Evolutionary conservation across 2,888 invertebrate species (phyloP).

Genomic region (Caenorhabditis becei): DNA sequence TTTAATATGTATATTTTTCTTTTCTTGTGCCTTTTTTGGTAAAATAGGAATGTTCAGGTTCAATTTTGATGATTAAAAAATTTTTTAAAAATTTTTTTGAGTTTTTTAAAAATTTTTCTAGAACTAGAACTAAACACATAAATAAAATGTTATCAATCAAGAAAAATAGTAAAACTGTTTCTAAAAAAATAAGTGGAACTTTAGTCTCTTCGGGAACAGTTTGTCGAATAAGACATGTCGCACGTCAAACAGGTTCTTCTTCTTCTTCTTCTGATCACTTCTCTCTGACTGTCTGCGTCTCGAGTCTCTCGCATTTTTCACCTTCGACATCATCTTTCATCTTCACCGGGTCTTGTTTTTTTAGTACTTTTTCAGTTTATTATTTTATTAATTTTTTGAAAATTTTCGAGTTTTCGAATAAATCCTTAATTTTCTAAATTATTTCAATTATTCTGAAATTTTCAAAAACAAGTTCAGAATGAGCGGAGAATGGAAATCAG

Average conservation of each 20-base stretch:
- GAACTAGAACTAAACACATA: too few species aligned
- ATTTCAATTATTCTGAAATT: neutral
- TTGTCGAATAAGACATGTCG: constrained; percentile 50
- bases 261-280: neutral
- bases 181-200: neutral
- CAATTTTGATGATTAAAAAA: constrained; percentile 10
- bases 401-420: neutral
- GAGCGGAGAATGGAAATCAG: constrained; percentile 69
- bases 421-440: neutral
- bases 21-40: too few species aligned
- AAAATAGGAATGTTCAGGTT: too few species aligned
- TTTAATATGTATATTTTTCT: too few species aligned
- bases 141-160: too few species aligned
- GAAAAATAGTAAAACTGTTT: too few species aligned
- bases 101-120: too few species aligned
- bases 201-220: constrained; percentile 13
- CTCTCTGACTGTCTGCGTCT: constrained; percentile 31
- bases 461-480: constrained; percentile 10
- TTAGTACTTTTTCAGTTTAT: too few species aligned
- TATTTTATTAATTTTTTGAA: neutral
- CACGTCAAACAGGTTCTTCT: constrained; percentile 13
- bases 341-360: constrained; percentile 12
- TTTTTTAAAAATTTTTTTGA: too few species aligned
- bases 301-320: constrained; percentile 15
- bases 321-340: constrained; percentile 24